These are phyloP conservation scores for Diadumene lineata DNA, from an alignment of 92 coral and sea anemone genomes.

Conservation along the genomic window DNA sequence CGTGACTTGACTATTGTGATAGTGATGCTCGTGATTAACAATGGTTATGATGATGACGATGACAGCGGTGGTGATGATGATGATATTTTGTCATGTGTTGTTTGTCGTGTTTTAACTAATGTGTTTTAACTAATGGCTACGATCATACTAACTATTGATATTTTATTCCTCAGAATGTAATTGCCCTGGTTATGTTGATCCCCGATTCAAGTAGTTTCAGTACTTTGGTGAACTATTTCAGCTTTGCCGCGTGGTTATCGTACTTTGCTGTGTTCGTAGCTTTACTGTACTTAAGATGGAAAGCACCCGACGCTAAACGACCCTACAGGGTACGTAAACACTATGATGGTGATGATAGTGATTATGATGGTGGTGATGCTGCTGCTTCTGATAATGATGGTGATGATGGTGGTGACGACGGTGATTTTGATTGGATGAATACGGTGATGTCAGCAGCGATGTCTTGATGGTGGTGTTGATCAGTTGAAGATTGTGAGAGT, in stretches of 20 bases:
- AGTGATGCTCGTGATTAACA: neutral
- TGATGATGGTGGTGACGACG: neutral
- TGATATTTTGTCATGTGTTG: too few species aligned
- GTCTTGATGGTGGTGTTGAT: neutral
- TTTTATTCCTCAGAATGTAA: slow-evolving; percentile 56
- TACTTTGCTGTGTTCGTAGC: slow-evolving; percentile 89
- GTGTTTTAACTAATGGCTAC: neutral
- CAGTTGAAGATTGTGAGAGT: too few species aligned
- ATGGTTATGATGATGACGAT: neutral
- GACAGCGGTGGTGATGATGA: neutral
- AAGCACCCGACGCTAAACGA: slow-evolving; percentile 66
- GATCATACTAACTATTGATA: neutral
- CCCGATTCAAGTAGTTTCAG: slow-evolving; percentile 88
- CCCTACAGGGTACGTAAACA: slow-evolving; percentile 75
- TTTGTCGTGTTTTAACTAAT: too few species aligned
- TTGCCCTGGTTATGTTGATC: slow-evolving; percentile 91
- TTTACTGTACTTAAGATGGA: slow-evolving; percentile 84
- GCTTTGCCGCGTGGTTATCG: slow-evolving; percentile 97
- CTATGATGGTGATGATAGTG: neutral
- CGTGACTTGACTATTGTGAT: neutral
- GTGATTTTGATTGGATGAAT: neutral
- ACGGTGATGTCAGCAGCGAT: neutral
- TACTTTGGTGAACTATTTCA: slow-evolving; percentile 93
- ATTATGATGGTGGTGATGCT: neutral
- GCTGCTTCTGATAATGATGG: too few species aligned